Evolutionary conservation across 2,888 invertebrate species (phyloP).

Genomic region (Apodemia duryi): DNA sequence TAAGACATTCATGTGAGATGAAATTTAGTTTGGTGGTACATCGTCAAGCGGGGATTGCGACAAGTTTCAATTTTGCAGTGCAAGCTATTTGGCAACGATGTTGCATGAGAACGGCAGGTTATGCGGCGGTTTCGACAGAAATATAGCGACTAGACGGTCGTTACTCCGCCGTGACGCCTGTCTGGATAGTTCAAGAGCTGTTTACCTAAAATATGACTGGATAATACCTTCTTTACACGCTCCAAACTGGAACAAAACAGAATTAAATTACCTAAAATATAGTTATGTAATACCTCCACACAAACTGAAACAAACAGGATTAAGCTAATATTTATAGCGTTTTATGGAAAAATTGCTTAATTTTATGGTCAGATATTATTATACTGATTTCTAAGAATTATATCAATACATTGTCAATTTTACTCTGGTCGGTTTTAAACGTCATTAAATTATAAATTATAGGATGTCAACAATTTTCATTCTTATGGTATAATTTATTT

Average conservation of each 20-base stretch:
- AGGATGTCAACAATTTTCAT: too few species aligned
- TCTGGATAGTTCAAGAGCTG: slow-evolving; percentile 1
- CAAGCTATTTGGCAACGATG: slow-evolving; percentile 31
- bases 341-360: background rate
- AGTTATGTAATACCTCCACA: background rate
- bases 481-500: too few species aligned
- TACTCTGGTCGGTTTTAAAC: too few species aligned
- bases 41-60: slow-evolving; percentile 1
- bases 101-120: slow-evolving; percentile 15
- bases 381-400: too few species aligned
- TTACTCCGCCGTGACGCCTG: slow-evolving; percentile 36
- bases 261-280: too few species aligned
- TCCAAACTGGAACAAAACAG: background rate
- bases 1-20: background rate
- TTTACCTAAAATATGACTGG: background rate
- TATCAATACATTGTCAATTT: too few species aligned
- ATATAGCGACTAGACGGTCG: slow-evolving; percentile 53
- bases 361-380: too few species aligned
- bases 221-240: background rate
- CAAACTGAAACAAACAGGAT: background rate
- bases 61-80: slow-evolving; percentile 23
- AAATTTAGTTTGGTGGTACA: slow-evolving; percentile 5
- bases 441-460: too few species aligned
- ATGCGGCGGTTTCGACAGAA: slow-evolving; percentile 44
- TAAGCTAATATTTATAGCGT: background rate